Percentiles rank a stretch among this genome's conserved stretches.
Conservation (phyloP, 1,140 invertebrate genomes). For the Pemphigus obesinymphae region DNA sequence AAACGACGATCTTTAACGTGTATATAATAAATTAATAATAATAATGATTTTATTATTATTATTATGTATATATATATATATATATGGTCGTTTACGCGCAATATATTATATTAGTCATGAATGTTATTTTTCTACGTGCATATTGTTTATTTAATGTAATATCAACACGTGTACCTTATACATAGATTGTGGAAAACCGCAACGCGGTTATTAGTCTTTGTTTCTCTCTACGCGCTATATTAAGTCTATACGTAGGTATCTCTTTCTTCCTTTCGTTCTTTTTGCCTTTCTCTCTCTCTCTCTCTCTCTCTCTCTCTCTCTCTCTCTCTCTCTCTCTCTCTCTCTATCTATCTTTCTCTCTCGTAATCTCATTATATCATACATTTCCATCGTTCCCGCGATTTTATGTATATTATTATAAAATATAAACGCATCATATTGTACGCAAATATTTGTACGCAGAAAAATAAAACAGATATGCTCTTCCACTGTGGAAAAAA, state of each 20-base stretch:
- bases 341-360: too few species aligned
- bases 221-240: background rate
- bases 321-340: background rate
- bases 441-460: background rate
- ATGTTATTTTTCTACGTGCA: slow-evolving; percentile 11
- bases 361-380: background rate
- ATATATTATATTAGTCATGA: slow-evolving; percentile 13
- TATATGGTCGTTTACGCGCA: background rate
- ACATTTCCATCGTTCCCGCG: background rate
- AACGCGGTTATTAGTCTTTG: background rate
- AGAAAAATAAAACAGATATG: background rate
- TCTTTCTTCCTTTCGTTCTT: background rate
- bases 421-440: background rate
- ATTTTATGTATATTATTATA: background rate
- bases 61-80: background rate
- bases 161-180: background rate
- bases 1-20: background rate
- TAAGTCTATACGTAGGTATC: background rate
- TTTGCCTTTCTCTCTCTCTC: background rate
- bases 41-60: background rate
- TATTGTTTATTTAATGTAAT: background rate
- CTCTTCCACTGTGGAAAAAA: background rate
- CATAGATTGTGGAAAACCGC: background rate
- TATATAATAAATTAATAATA: background rate
- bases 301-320: background rate